Evolutionary conservation across 2,113 vertebrate species (phyloP).

Genomic region (Phylloscopus trochiloides): DNA sequence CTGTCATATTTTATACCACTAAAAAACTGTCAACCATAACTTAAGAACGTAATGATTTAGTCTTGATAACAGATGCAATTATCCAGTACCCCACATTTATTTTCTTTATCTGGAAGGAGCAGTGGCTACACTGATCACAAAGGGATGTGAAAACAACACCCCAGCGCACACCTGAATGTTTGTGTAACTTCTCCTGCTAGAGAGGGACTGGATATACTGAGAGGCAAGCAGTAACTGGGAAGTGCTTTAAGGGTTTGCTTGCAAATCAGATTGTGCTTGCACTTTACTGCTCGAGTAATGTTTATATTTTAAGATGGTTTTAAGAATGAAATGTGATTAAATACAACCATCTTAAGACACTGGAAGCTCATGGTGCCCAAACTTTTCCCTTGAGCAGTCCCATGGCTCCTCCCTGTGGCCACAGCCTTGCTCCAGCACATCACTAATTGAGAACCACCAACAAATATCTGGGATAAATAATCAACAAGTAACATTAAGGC

Average conservation of each 20-base stretch:
- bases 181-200: background rate
- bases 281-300: background rate
- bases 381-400: background rate
- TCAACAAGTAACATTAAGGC: background rate
- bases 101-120: background rate
- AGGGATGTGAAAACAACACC: background rate
- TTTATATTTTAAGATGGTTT: background rate
- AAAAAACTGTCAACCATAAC: background rate
- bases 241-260: background rate
- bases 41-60: background rate
- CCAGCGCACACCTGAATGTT: background rate
- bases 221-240: background rate
- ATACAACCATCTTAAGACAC: background rate
- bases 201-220: background rate
- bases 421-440: background rate
- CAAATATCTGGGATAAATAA: background rate
- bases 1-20: background rate
- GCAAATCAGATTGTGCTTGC: background rate
- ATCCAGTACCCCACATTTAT: background rate
- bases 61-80: background rate
- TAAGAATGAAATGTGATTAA: background rate
- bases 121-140: background rate
- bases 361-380: background rate
- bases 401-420: slow-evolving; percentile 47
- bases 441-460: background rate